Conservation (phyloP, 2,888 invertebrate species). For the Brachyptera putata region DNA sequence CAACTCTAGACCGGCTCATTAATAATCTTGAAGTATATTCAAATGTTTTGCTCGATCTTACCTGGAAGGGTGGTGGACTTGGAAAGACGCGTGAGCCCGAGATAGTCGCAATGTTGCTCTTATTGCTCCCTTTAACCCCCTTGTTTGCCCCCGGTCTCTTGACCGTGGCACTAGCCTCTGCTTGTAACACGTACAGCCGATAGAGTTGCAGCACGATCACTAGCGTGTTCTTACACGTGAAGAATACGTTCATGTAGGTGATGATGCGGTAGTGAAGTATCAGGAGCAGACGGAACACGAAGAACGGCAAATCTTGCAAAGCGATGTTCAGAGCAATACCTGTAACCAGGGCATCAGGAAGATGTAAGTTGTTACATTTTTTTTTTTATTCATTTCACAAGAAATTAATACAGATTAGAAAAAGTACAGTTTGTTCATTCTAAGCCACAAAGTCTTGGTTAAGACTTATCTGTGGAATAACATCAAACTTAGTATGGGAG, state of each 20-base stretch:
- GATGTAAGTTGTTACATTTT: too few species aligned
- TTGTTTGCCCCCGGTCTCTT: background rate
- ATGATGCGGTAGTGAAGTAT: constrained; percentile 84
- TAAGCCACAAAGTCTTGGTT: too few species aligned
- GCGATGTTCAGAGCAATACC: constrained; percentile 78
- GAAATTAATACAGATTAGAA: too few species aligned
- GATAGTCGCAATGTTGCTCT: background rate
- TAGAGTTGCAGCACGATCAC: constrained; percentile 86
- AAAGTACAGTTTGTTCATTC: too few species aligned
- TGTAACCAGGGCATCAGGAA: background rate
- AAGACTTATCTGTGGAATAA: too few species aligned
- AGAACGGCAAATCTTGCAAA: constrained; percentile 79
- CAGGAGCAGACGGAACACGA: constrained; percentile 79
- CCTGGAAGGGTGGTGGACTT: background rate
- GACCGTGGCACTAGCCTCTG: too few species aligned
- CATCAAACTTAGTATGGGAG: too few species aligned
- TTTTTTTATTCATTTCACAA: too few species aligned
- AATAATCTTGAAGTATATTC: background rate
- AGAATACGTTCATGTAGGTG: constrained; percentile 94
- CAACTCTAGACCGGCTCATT: too few species aligned
- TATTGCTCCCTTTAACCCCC: background rate
- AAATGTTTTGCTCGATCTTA: background rate
- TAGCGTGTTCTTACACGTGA: constrained; percentile 86
- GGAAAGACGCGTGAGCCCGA: background rate
- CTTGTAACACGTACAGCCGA: constrained; percentile 67